Base-by-base conservation (phyloP, 2,113 vertebrate genomes). In the Corvus moneduloides region DNA sequence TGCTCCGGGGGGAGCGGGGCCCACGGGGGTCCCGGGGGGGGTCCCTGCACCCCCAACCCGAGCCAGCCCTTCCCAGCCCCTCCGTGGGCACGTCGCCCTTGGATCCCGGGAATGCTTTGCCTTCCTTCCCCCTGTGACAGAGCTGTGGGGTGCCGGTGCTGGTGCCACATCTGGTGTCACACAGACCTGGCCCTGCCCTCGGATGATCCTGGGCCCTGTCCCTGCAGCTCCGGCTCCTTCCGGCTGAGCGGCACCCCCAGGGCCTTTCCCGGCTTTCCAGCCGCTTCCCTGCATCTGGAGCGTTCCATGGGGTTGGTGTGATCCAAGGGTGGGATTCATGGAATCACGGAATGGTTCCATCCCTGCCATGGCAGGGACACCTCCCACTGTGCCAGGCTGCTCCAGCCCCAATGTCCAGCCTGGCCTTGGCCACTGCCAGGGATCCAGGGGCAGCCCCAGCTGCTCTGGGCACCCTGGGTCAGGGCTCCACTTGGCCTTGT, bases 31-130 rank as follows among this genome's bases (percentile, higher is more conserved):
- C 73, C 54, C 11, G 0, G 7, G 58, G 72, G 72, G 64, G 44
- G 63, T 48, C 85, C 39, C 64, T 30, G 39, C 39, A 3, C 18
- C 41, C 64, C 55, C 39, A 1, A 17, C 23, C 32, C 17, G 9
- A 1, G 13, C 32, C 33, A 11, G 18, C 33, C 55, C 46, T 23
- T 66, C 37, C 46, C 16, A 7, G 14, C 46, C 74, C 64, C 18
- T 46, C 23, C 10, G 0, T 4, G 73, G 69, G 8, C 56, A 9
- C 16, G 1, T 7, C 1, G 0, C 20, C 83, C 46, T 17, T 0
- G 33, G 7, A 20, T 20, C 64, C 84, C 3, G 8, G 75, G 41
- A 56, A 27, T 16, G 27, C 51, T 64, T 4, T 9, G 16, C 35
- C 43, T 4, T 5, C 13, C 12, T 20, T 63, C 3, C 19, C 48